phyloP scores from a whole-genome alignment of 2,888 invertebrate species.

The Cataglyphis rosenhaueri region DNA sequence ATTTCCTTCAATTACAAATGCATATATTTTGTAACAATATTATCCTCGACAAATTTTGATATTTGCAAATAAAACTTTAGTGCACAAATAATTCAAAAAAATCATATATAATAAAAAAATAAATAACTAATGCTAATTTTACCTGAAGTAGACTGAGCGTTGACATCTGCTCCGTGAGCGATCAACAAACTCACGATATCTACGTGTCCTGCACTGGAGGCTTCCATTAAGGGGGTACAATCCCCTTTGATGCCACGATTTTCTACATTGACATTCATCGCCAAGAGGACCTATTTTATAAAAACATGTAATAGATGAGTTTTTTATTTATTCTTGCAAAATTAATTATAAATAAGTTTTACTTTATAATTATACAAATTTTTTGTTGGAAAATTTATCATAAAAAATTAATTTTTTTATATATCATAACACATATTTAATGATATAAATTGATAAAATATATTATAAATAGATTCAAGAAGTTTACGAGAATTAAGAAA shows the following conservation, averaged over 20 bases:
- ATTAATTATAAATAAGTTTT: too few species aligned
- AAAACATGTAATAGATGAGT: too few species aligned
- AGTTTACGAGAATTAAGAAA: not conserved
- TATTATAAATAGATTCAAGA: too few species aligned
- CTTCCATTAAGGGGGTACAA: too few species aligned
- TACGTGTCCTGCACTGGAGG: conserved; percentile 95
- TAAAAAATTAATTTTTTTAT: too few species aligned
- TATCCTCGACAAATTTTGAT: not conserved
- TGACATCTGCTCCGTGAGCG: conserved; percentile 96
- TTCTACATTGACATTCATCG: conserved; percentile 90
- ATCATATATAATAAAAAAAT: not conserved
- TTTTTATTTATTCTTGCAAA: too few species aligned
- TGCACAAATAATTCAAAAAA: not conserved
- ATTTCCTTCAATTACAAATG: conserved; percentile 88
- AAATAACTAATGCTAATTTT: conserved; percentile 61
- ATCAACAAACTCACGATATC: conserved; percentile 96
- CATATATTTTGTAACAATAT: not conserved
- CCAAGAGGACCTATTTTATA: too few species aligned
- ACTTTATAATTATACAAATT: too few species aligned
- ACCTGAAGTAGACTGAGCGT: conserved; percentile 96
- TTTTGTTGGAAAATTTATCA: too few species aligned
- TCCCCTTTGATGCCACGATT: too few species aligned
- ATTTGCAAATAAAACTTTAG: not conserved
- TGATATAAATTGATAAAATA: too few species aligned
- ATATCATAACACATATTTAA: too few species aligned